phyloP scores from a whole-genome alignment of 2,888 invertebrate genomes.

The Acrocyrtus sp. region DNA sequence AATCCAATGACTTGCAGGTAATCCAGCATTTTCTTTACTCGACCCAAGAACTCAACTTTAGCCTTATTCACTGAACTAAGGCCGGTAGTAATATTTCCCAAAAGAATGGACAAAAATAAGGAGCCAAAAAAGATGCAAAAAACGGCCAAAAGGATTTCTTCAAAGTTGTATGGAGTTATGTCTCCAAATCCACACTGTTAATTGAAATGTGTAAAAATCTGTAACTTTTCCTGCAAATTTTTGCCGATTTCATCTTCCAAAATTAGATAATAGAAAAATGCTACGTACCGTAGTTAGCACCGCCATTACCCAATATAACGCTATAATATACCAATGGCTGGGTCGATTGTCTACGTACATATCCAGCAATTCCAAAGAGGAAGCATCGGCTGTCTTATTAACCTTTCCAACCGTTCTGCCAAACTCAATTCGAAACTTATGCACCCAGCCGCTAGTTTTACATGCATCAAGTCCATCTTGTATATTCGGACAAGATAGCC shows the following conservation, averaged over 20 bases:
- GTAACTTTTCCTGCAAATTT: not conserved
- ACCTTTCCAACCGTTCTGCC: slow-evolving; percentile 1
- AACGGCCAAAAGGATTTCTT: slow-evolving; percentile 38
- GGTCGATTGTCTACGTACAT: slow-evolving; percentile 19
- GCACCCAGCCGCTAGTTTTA: slow-evolving; percentile 15
- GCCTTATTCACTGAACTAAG: slow-evolving; percentile 46
- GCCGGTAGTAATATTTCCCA: slow-evolving; percentile 56
- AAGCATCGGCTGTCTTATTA: not conserved
- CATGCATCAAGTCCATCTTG: not conserved
- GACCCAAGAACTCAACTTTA: slow-evolving; percentile 49
- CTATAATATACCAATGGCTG: slow-evolving; percentile 45
- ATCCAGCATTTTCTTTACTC: slow-evolving; percentile 39
- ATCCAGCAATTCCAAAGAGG: not conserved
- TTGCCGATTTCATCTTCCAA: not conserved
- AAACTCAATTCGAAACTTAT: slow-evolving; percentile 33
- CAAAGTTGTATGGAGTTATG: slow-evolving; percentile 43
- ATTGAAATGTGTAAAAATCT: not conserved
- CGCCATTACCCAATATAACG: slow-evolving; percentile 58
- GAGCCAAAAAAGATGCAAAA: slow-evolving; percentile 56
- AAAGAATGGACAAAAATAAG: slow-evolving; percentile 54
- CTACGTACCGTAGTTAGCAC: slow-evolving; percentile 51
- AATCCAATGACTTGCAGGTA: slow-evolving; percentile 36
- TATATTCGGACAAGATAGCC: slow-evolving; percentile 1
- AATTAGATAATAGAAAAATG: too few relatives aligned
- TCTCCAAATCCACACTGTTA: slow-evolving; percentile 57